These are phyloP conservation scores for Penaeus vannamei DNA, from an alignment of 1,140 invertebrate species.

Conservation along the genomic window DNA sequence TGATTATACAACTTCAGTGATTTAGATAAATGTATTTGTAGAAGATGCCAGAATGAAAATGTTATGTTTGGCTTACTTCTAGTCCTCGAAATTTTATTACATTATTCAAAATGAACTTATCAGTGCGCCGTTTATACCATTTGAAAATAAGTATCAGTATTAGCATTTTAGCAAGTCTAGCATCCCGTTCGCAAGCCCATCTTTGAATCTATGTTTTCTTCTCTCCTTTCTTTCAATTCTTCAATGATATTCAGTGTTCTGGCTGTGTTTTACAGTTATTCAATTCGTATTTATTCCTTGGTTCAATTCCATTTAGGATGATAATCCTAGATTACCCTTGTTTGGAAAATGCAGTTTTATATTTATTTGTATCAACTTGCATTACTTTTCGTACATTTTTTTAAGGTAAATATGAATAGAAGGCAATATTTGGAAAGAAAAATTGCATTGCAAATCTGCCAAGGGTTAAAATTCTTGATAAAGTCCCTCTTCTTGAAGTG, in stretches of 20 bases:
- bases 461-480: conserved; percentile 12
- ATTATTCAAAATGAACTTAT: conserved; percentile 23
- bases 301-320: conserved; percentile 18
- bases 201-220: conserved; percentile 30
- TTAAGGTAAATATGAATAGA: background rate
- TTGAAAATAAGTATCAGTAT: conserved; percentile 39
- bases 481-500: background rate
- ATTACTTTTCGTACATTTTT: conserved; percentile 14
- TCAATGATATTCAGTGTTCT: conserved; percentile 32
- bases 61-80: conserved; percentile 57
- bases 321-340: background rate
- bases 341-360: conserved; percentile 46
- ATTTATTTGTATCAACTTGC: background rate
- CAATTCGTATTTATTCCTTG: background rate
- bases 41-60: conserved; percentile 41
- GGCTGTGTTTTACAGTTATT: conserved; percentile 6
- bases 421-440: background rate
- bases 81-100: conserved; percentile 43
- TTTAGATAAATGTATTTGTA: conserved; percentile 43
- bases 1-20: conserved; percentile 43
- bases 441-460: background rate
- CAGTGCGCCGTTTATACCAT: conserved; percentile 20
- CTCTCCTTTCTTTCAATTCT: conserved; percentile 21
- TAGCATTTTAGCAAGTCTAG: conserved; percentile 28
- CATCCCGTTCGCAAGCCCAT: conserved; percentile 52